Conservation (phyloP, 1,140 invertebrate species). For the Pseudomyrmex gracilis region DNA sequence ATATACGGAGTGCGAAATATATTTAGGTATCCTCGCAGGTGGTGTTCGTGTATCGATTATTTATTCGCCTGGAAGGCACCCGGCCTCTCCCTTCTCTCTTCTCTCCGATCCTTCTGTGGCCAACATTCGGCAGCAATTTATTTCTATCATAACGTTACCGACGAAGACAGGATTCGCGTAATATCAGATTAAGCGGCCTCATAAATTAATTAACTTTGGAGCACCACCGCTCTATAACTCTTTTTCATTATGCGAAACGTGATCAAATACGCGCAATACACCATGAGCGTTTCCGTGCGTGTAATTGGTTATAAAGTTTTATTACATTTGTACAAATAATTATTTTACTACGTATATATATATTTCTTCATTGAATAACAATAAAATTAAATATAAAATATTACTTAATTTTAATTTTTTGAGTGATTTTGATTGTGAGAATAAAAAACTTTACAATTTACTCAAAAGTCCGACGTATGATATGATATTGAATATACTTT, state of each 20-base stretch:
- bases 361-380: background rate
- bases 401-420: background rate
- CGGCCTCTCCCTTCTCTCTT: conserved; percentile 10
- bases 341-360: background rate
- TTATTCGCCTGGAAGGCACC: conserved; percentile 55
- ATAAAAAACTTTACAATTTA: background rate
- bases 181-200: conserved; percentile 56
- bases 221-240: conserved; percentile 4
- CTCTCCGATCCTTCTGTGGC: conserved; percentile 8
- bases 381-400: background rate
- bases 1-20: conserved; percentile 69
- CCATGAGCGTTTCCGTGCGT: too few species aligned
- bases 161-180: conserved; percentile 56
- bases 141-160: conserved; percentile 58
- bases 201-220: conserved; percentile 58
- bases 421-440: conserved; percentile 1
- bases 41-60: conserved; percentile 66
- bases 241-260: conserved; percentile 24
- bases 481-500: background rate
- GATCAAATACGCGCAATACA: background rate
- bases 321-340: too few species aligned
- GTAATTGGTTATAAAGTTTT: too few species aligned
- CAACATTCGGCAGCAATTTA: conserved; percentile 63
- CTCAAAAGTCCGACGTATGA: too few species aligned
- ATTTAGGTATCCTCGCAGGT: conserved; percentile 60